Percentiles rank a stretch among this genome's conserved stretches.
Evolutionary conservation across 2,888 invertebrate species (phyloP).

Genomic region (Busseola fusca): DNA sequence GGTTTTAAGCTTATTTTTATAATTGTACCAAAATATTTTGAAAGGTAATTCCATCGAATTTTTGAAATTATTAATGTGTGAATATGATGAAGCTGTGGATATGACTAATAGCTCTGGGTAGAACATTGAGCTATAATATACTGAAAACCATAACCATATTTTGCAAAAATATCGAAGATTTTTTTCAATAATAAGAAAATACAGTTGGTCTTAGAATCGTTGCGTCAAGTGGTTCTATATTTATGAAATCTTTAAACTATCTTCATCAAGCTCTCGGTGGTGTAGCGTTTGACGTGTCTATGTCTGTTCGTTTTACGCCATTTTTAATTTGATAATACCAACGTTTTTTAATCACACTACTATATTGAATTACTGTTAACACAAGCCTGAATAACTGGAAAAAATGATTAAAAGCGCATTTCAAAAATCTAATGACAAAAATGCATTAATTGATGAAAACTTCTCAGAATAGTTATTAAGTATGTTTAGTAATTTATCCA

Average conservation of each 20-base stretch:
- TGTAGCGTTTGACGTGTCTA: neutral
- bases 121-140: neutral
- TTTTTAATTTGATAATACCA: neutral
- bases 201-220: neutral
- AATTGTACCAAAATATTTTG: neutral
- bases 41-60: neutral
- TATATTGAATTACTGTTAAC: neutral
- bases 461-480: neutral
- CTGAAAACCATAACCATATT: neutral
- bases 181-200: neutral
- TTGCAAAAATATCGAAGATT: neutral
- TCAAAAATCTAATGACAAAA: neutral
- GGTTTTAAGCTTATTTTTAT: neutral
- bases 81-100: neutral
- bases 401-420: neutral
- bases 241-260: neutral
- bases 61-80: neutral
- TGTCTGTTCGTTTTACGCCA: neutral
- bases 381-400: neutral
- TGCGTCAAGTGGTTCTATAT: neutral
- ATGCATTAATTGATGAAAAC: neutral
- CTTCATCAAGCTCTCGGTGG: neutral
- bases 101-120: conserved; percentile 7
- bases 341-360: neutral
- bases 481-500: neutral